Evolutionary conservation across 2,797 vertebrate species (phyloP).

Genomic region (Parambassis ranga): DNA sequence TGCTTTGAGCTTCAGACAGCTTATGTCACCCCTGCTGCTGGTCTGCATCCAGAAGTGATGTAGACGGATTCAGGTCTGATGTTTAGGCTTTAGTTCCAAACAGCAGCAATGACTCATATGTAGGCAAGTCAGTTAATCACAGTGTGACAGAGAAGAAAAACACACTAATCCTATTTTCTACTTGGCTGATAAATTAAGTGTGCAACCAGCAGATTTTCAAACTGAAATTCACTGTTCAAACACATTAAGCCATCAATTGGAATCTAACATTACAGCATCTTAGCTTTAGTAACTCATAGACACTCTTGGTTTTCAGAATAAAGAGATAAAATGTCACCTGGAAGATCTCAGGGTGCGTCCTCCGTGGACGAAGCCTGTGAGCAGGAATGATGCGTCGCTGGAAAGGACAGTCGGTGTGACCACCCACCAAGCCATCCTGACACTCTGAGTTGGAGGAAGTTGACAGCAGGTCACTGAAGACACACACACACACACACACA

Average conservation of each 20-base stretch:
- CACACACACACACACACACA: conserved; percentile 9
- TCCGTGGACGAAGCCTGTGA: conserved; percentile 80
- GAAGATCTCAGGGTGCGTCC: conserved; percentile 84
- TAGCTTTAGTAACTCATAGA: neutral
- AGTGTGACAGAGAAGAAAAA: neutral
- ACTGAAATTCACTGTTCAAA: no score
- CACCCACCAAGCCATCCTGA: conserved; percentile 76
- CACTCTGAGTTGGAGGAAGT: conserved; percentile 85
- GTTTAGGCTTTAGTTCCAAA: neutral
- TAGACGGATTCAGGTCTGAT: neutral
- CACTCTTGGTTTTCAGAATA: neutral
- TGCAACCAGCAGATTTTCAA: no score
- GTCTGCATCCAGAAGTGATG: conserved; percentile 2
- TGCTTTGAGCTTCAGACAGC: conserved; percentile 1
- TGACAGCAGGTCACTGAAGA: conserved; percentile 81
- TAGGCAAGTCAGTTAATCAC: neutral
- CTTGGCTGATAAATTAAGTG: neutral
- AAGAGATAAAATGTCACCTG: conserved; percentile 64
- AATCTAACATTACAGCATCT: no score
- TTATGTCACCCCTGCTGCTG: conserved; percentile 2
- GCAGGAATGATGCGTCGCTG: conserved; percentile 83
- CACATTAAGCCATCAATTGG: no score
- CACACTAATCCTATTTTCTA: neutral
- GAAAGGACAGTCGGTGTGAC: conserved; percentile 79
- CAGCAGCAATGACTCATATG: neutral